phyloP scores from a whole-genome alignment of 2,113 vertebrate species.

The Poeciliopsis retropinna region DNA sequence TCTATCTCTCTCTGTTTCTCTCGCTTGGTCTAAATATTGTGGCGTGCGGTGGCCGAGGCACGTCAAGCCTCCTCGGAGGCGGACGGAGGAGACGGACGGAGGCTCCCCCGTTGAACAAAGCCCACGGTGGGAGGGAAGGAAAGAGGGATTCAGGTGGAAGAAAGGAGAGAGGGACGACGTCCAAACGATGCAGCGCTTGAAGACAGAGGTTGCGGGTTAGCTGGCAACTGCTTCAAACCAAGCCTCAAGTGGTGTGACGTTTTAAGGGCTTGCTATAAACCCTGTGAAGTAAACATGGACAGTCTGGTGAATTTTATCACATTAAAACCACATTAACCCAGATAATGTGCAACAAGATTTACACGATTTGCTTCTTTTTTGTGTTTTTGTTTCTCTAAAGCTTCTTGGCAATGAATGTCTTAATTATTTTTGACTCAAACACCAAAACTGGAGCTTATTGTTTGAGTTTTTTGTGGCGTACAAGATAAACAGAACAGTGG shows the following conservation, averaged over 20 bases:
- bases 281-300: background rate
- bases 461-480: background rate
- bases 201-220: constrained; percentile 43
- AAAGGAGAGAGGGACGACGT: constrained; percentile 15
- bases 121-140: constrained; percentile 47
- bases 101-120: constrained; percentile 40
- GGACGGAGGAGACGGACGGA: constrained; percentile 46
- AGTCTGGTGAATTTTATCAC: background rate
- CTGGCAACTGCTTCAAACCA: background rate
- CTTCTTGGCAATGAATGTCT: background rate
- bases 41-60: constrained; percentile 30
- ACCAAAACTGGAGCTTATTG: background rate
- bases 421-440: background rate
- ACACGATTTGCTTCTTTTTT: background rate
- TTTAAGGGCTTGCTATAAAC: constrained; percentile 3
- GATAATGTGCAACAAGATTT: background rate
- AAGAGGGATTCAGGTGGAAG: constrained; percentile 55
- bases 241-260: background rate
- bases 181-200: constrained; percentile 23
- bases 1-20: constrained; percentile 36
- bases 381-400: background rate
- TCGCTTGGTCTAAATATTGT: constrained; percentile 57
- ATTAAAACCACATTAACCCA: constrained; percentile 6
- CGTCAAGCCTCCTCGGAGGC: constrained; percentile 34
- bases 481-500: background rate